phyloP scores from a whole-genome alignment of 1,140 invertebrate genomes.

The Drosophila equinoxialis region DNA sequence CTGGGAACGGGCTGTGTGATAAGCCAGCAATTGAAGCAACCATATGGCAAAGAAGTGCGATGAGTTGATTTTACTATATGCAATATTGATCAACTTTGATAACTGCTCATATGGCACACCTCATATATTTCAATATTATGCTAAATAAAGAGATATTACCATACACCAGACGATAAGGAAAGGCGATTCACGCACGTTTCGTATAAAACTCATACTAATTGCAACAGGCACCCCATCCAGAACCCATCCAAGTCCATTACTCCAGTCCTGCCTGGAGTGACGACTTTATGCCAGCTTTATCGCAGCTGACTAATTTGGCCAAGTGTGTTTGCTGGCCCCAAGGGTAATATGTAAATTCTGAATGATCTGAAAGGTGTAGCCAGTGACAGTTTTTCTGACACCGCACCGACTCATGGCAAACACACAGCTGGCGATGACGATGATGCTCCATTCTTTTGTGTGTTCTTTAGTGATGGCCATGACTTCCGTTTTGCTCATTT shows the following conservation, averaged over 20 bases:
- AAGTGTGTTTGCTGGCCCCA: neutral
- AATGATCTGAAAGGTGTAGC: conserved; percentile 50
- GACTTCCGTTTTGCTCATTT: conserved; percentile 58
- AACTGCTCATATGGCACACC: conserved; percentile 19
- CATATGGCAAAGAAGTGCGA: conserved; percentile 46
- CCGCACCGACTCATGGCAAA: conserved; percentile 35
- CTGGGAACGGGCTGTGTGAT: conserved; percentile 56
- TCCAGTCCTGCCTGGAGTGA: conserved; percentile 1
- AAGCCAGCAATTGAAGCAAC: conserved; percentile 38
- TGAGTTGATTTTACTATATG: conserved; percentile 8
- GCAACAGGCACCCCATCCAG: conserved; percentile 19
- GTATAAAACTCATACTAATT: conserved; percentile 60
- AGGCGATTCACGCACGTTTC: conserved; percentile 52
- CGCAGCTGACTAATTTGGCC: conserved; percentile 13
- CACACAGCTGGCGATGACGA: conserved; percentile 22
- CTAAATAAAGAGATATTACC: neutral
- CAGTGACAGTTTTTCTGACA: conserved; percentile 73
- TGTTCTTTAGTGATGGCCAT: conserved; percentile 25
- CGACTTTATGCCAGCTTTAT: conserved; percentile 2
- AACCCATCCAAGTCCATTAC: neutral
- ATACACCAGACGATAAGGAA: conserved; percentile 47
- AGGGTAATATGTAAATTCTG: conserved; percentile 40
- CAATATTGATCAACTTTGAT: conserved; percentile 19
- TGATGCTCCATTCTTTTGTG: neutral
- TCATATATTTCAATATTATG: conserved; percentile 44